These are phyloP conservation scores for Lacerta bilineata DNA, from an alignment of 2,797 vertebrate species.

Conservation along the genomic window DNA sequence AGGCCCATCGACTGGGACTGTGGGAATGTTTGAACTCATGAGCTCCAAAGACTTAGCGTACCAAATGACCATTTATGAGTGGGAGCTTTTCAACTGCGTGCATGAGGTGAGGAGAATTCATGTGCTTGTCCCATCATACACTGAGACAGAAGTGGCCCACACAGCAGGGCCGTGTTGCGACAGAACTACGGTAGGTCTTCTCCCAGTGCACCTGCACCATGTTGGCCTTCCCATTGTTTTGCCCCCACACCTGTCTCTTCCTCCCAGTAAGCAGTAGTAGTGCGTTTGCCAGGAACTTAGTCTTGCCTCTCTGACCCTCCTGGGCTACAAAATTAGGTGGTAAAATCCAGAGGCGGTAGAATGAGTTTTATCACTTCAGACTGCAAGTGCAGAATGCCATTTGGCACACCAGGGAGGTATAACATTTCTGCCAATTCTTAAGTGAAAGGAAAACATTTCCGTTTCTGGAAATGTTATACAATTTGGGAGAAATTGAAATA, in stretches of 20 bases:
- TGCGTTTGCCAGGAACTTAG: no score
- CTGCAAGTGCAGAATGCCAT: not conserved
- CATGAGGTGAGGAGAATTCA: slow-evolving; percentile 87
- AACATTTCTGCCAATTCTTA: not conserved
- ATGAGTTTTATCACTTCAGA: not conserved
- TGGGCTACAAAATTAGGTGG: not conserved
- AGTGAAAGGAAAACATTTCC: not conserved
- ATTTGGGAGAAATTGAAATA: not conserved
- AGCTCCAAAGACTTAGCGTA: slow-evolving; percentile 97
- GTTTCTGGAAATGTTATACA: not conserved
- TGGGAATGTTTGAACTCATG: slow-evolving; percentile 94
- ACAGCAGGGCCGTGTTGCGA: no score
- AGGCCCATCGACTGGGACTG: slow-evolving; percentile 89
- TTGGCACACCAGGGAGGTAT: not conserved
- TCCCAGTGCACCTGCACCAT: no score
- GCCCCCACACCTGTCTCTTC: no score
- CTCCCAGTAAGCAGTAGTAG: no score
- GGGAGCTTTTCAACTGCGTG: slow-evolving; percentile 98
- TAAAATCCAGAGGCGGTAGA: not conserved
- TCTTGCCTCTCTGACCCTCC: no score
- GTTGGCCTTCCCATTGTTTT: no score
- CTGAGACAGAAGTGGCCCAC: not conserved
- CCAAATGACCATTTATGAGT: slow-evolving; percentile 96
- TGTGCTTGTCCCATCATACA: not conserved
- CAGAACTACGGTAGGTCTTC: no score